These are phyloP conservation scores for Actenoides lindsayi DNA, from an alignment of 2,113 vertebrate species.

Conservation along the genomic window DNA sequence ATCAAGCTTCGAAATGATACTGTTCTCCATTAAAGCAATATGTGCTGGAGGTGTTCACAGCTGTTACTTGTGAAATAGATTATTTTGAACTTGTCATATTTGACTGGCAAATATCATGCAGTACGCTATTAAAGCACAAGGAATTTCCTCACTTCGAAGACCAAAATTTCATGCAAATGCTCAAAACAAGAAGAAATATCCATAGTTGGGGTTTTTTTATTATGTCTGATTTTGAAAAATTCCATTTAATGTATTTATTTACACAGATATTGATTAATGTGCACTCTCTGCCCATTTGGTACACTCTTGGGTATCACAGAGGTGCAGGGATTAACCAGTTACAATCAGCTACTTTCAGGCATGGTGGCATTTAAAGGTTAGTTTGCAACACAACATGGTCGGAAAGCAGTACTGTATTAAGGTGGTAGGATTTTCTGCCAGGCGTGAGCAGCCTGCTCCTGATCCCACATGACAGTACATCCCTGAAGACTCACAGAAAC, in stretches of 20 bases:
- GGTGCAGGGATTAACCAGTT: neutral
- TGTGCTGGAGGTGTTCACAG: neutral
- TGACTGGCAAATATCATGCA: neutral
- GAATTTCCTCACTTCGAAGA: neutral
- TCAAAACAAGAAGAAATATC: neutral
- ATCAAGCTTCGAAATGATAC: neutral
- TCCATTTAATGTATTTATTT: neutral
- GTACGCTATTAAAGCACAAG: neutral
- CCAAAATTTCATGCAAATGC: neutral
- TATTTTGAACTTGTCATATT: neutral
- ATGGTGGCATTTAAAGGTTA: neutral
- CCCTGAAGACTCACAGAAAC: neutral
- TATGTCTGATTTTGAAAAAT: neutral
- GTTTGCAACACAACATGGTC: neutral
- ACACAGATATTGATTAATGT: neutral
- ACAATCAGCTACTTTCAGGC: neutral
- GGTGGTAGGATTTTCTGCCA: neutral
- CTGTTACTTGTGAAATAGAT: neutral
- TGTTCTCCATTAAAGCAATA: neutral
- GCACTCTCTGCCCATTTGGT: neutral
- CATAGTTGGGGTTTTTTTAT: neutral
- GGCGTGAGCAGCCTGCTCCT: neutral
- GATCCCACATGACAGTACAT: neutral
- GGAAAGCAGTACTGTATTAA: neutral
- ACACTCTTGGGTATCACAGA: neutral